A percentile compares a stretch with the other conserved stretches of the same genome.
phyloP scores from a whole-genome alignment of 1,140 invertebrate species.

The Drosophila pallidifrons region DNA sequence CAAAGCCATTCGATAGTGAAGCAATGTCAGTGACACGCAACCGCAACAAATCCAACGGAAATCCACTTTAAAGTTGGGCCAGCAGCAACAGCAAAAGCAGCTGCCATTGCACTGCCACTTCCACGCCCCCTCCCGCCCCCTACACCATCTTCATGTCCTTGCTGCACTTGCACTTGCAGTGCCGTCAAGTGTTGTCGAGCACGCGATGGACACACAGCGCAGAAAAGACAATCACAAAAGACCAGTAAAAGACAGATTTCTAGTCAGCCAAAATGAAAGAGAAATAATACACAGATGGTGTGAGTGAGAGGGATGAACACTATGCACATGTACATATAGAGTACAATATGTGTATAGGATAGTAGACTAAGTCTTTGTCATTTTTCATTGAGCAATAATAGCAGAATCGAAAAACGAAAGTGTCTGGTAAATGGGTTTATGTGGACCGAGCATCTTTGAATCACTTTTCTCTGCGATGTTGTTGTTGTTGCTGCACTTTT shows the following conservation, averaged over 20 bases:
- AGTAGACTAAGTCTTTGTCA: constrained; percentile 28
- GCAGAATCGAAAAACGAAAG: constrained; percentile 62
- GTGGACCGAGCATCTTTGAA: constrained; percentile 8
- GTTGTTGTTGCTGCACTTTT: constrained; percentile 31
- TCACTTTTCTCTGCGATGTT: background rate
- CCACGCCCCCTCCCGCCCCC: background rate
- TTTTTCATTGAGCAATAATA: constrained; percentile 57
- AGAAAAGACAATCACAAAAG: constrained; percentile 57
- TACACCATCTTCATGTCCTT: background rate
- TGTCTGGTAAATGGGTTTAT: constrained; percentile 46
- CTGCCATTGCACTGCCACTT: constrained; percentile 1
- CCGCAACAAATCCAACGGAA: constrained; percentile 82
- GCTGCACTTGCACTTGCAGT: constrained; percentile 71
- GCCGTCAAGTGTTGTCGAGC: constrained; percentile 75
- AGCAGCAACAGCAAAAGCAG: constrained; percentile 16
- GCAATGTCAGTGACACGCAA: constrained; percentile 75
- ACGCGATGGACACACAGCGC: constrained; percentile 71
- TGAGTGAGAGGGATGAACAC: background rate
- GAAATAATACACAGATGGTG: background rate
- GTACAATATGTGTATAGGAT: background rate
- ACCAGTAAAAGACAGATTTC: constrained; percentile 17
- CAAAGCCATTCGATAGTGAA: constrained; percentile 44
- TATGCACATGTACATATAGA: constrained; percentile 1
- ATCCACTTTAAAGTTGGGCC: constrained; percentile 77
- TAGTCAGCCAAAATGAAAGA: background rate